phyloP scores from a whole-genome alignment of 2,113 vertebrate species.

The Ramphastos sulfuratus region DNA sequence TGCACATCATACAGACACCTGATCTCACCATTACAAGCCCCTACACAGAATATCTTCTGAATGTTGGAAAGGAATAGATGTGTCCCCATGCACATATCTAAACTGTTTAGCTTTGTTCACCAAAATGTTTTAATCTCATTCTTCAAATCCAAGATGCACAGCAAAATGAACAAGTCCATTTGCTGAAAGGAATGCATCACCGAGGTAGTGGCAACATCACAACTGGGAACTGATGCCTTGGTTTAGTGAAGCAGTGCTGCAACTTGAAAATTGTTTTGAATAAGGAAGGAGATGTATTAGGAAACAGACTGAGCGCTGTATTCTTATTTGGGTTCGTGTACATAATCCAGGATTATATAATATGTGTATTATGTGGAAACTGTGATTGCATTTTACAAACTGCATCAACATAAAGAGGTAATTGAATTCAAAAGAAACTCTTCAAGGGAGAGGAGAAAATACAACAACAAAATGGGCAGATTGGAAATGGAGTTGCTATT shows the following conservation, averaged over 20 bases:
- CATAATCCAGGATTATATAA: not conserved
- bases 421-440: not conserved
- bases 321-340: not conserved
- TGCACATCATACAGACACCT: not conserved
- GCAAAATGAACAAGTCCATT: not conserved
- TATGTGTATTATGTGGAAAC: not conserved
- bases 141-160: not conserved
- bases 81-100: not conserved
- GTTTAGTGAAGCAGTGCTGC: not conserved
- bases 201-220: not conserved
- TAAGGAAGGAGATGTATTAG: not conserved
- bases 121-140: not conserved
- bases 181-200: not conserved
- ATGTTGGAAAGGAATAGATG: not conserved
- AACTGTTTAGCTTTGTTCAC: not conserved
- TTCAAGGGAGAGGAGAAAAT: not conserved
- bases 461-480: not conserved
- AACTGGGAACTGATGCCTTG: not conserved
- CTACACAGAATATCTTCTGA: not conserved
- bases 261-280: not conserved
- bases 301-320: not conserved
- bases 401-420: not conserved
- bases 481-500: not conserved
- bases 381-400: not conserved
- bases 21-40: not conserved